Conservation (phyloP, 2,797 vertebrate species). For the Rhyacichthys aspro region DNA sequence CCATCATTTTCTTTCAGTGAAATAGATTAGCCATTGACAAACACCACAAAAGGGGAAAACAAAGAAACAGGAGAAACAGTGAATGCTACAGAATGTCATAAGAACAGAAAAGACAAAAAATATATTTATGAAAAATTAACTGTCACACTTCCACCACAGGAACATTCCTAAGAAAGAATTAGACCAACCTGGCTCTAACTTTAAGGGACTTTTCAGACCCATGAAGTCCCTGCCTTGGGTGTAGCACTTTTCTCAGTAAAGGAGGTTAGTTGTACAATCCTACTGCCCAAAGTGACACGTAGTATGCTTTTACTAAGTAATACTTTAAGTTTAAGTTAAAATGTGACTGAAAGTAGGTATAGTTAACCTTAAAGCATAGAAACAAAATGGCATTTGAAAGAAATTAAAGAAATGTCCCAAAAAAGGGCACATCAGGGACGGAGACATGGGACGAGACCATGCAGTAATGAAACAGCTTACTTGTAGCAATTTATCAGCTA, state of each 20-base stretch:
- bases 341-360: conserved; percentile 10
- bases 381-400: conserved; percentile 8
- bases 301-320: too few relatives aligned
- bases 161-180: too few relatives aligned
- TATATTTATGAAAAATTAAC: background rate
- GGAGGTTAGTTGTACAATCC: conserved; percentile 2
- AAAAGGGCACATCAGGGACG: conserved; percentile 19
- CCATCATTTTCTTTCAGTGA: conserved; percentile 16
- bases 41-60: background rate
- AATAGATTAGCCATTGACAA: background rate
- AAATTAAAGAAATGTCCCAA: conserved; percentile 8
- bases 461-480: conserved; percentile 46
- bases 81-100: background rate
- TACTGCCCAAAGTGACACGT: background rate
- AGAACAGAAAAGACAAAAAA: background rate
- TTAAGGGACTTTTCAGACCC: conserved; percentile 1
- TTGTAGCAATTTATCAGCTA: conserved; percentile 42
- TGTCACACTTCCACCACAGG: background rate
- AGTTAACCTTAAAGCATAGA: conserved; percentile 5
- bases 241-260: background rate
- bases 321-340: background rate
- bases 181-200: too few relatives aligned
- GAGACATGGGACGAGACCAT: conserved; percentile 38
- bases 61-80: background rate
- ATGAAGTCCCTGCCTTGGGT: background rate